These are phyloP conservation scores for Geococcyx californianus DNA, from an alignment of 2,113 vertebrate species.

Conservation along the genomic window DNA sequence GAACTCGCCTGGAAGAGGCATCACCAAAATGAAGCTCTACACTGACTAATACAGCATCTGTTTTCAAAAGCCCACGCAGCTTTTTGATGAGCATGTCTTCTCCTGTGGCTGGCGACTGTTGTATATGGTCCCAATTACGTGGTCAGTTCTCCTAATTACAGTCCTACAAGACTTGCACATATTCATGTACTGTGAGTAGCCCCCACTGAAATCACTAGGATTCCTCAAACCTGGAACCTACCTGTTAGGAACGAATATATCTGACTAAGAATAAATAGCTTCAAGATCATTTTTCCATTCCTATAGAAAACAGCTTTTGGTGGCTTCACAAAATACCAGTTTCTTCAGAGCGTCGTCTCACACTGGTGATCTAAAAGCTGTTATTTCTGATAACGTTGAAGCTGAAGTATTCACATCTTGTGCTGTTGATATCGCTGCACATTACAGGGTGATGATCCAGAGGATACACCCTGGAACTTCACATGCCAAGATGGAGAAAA, in stretches of 20 bases:
- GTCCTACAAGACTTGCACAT: fast-evolving
- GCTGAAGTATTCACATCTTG: neutral
- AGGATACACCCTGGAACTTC: constrained; percentile 18
- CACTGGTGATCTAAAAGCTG: neutral
- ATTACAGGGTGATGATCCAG: neutral
- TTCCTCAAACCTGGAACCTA: neutral
- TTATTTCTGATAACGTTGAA: neutral
- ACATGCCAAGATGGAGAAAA: constrained; percentile 39
- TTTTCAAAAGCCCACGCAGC: neutral
- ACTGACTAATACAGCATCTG: neutral
- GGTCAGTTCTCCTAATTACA: neutral
- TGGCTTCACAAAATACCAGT: neutral
- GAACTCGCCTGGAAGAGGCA: neutral
- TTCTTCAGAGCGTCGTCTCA: neutral
- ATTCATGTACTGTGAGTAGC: neutral
- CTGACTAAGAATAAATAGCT: neutral
- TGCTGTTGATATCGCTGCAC: neutral
- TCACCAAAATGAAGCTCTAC: neutral
- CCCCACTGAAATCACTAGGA: neutral
- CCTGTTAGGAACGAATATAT: neutral
- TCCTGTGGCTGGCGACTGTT: neutral
- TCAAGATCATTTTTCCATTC: neutral
- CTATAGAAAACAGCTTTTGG: neutral
- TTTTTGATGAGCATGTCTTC: neutral
- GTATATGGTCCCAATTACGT: fast-evolving